Evolutionary conservation across 2,888 invertebrate genomes (phyloP).

Genomic region (Strigamia transsilvanica): DNA sequence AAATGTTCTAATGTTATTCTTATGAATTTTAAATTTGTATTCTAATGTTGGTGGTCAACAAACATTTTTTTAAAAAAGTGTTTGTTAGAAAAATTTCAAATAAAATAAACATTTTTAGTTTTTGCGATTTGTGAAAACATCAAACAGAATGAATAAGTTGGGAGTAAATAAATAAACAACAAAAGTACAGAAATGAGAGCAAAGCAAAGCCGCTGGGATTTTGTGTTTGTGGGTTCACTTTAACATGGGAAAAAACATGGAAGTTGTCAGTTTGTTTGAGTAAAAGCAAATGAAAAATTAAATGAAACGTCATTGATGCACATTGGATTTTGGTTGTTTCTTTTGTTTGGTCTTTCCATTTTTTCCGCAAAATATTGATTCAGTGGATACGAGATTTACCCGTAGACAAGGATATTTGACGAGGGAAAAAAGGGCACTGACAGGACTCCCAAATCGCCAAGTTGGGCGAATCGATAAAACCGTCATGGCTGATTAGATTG

Average conservation of each 20-base stretch:
- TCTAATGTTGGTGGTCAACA: too few relatives aligned
- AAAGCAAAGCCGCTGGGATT: not conserved
- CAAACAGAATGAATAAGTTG: not conserved
- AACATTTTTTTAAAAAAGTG: too few relatives aligned
- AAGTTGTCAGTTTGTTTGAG: not conserved
- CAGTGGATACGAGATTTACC: constrained; percentile 19
- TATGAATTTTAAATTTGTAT: too few relatives aligned
- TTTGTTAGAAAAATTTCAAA: not conserved
- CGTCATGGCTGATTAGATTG: constrained; percentile 42
- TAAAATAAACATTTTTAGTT: not conserved
- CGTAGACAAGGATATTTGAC: constrained; percentile 45
- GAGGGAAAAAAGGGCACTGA: constrained; percentile 39
- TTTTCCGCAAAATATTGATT: constrained; percentile 28
- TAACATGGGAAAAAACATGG: not conserved
- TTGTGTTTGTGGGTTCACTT: not conserved
- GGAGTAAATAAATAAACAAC: not conserved
- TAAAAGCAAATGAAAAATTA: constrained; percentile 32
- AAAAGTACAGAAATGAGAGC: not conserved
- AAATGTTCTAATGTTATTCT: too few relatives aligned
- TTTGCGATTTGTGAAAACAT: not conserved
- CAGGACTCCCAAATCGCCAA: constrained; percentile 37
- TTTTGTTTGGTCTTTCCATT: not conserved
- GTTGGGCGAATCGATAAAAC: constrained; percentile 32
- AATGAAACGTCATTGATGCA: not conserved
- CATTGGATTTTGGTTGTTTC: not conserved